Conservation (phyloP, 2,888 invertebrate species). For the Nemoura dubitans region DNA sequence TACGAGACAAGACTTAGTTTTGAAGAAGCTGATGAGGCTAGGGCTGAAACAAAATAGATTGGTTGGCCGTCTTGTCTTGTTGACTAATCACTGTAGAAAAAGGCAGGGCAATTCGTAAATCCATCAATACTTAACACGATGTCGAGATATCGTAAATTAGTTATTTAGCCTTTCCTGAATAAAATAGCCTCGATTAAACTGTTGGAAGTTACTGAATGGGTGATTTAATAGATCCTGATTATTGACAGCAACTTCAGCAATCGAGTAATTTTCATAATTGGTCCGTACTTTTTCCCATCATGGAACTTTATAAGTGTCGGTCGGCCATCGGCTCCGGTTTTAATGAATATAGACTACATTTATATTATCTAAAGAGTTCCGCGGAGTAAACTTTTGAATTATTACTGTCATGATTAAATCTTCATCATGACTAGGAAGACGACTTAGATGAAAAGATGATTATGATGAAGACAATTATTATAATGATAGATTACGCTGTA, state of each 20-base stretch:
- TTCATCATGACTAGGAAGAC: slow-evolving; percentile 30
- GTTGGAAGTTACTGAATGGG: background rate
- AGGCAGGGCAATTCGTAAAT: background rate
- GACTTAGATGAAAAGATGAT: slow-evolving; percentile 41
- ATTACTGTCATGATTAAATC: slow-evolving; percentile 36
- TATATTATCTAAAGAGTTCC: slow-evolving; percentile 17
- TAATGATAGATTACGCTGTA: slow-evolving; percentile 39
- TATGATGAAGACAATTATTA: slow-evolving; percentile 43
- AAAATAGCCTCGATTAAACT: background rate
- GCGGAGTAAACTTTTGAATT: slow-evolving; percentile 16
- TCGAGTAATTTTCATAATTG: slow-evolving; percentile 8
- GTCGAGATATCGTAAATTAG: background rate
- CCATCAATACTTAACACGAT: background rate
- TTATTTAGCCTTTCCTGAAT: slow-evolving; percentile 1
- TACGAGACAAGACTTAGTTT: too few relatives aligned
- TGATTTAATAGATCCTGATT: slow-evolving; percentile 25
- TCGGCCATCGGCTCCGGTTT: slow-evolving; percentile 1
- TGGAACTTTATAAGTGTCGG: slow-evolving; percentile 1
- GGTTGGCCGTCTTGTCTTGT: background rate
- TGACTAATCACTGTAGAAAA: background rate
- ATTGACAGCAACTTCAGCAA: slow-evolving; percentile 15
- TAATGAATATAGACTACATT: slow-evolving; percentile 35
- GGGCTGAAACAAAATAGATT: background rate
- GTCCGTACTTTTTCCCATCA: background rate
- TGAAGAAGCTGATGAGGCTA: too few relatives aligned